These are phyloP conservation scores for Ceyx margarethae DNA, from an alignment of 2,113 vertebrate species.

Conservation along the genomic window DNA sequence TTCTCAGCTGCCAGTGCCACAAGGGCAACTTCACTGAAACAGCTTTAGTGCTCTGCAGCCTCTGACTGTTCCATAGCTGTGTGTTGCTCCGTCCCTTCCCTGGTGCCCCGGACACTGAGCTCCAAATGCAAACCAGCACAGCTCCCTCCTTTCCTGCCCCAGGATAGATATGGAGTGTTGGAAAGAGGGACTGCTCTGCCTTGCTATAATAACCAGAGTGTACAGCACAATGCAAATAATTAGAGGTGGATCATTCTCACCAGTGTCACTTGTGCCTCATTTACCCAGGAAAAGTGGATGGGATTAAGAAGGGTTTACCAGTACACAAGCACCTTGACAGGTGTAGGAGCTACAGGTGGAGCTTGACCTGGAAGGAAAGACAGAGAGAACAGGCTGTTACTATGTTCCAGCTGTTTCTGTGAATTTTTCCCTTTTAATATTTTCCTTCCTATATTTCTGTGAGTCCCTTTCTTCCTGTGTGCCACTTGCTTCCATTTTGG, in stretches of 20 bases:
- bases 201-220: neutral
- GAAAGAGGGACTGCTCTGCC: neutral
- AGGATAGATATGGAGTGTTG: neutral
- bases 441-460: slow-evolving; percentile 43
- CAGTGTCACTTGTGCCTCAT: neutral
- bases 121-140: neutral
- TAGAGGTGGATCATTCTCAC: neutral
- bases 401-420: neutral
- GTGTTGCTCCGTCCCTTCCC: neutral
- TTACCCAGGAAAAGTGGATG: neutral
- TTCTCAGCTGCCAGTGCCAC: neutral
- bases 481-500: neutral
- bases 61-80: neutral
- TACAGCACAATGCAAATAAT: neutral
- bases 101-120: neutral
- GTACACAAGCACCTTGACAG: neutral
- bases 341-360: neutral
- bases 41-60: slow-evolving; percentile 12
- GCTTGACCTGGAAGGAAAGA: neutral
- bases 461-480: neutral
- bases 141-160: neutral
- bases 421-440: neutral
- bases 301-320: neutral
- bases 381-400: neutral
- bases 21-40: slow-evolving; percentile 28